These are phyloP conservation scores for Zygogramma bicolorata DNA, from an alignment of 2,888 invertebrate genomes.

Conservation along the genomic window DNA sequence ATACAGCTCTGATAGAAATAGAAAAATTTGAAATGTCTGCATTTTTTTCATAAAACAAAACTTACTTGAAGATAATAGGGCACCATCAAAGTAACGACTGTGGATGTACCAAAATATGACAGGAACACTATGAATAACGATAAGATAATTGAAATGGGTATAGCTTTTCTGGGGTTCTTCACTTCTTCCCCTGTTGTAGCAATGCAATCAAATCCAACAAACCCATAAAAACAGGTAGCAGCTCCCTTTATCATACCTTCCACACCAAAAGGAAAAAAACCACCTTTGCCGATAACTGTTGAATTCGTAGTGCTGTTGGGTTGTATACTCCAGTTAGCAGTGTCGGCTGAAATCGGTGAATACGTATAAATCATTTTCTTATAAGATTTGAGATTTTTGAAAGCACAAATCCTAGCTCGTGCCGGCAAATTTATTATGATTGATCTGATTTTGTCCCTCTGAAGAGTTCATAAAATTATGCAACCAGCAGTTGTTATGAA, in stretches of 20 bases:
- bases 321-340: constrained; percentile 36
- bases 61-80: constrained; percentile 82
- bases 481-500: no score
- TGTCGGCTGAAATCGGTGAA: constrained; percentile 37
- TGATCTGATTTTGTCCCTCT: no score
- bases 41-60: no score
- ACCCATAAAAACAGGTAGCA: constrained; percentile 91
- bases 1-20: no score
- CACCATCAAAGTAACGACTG: constrained; percentile 87
- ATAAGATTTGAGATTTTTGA: no score
- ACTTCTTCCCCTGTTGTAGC: constrained; percentile 93
- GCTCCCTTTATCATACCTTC: constrained; percentile 84
- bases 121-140: constrained; percentile 87
- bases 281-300: constrained; percentile 73
- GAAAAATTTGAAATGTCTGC: no score
- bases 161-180: constrained; percentile 84
- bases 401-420: no score
- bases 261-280: constrained; percentile 87
- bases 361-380: no score
- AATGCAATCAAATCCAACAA: constrained; percentile 93
- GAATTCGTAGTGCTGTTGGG: constrained; percentile 35
- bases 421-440: no score
- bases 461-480: no score
- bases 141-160: constrained; percentile 87
- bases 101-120: constrained; percentile 90